Conservation (phyloP, 2,797 vertebrate genomes). For the Anolis apletophallus region DNA sequence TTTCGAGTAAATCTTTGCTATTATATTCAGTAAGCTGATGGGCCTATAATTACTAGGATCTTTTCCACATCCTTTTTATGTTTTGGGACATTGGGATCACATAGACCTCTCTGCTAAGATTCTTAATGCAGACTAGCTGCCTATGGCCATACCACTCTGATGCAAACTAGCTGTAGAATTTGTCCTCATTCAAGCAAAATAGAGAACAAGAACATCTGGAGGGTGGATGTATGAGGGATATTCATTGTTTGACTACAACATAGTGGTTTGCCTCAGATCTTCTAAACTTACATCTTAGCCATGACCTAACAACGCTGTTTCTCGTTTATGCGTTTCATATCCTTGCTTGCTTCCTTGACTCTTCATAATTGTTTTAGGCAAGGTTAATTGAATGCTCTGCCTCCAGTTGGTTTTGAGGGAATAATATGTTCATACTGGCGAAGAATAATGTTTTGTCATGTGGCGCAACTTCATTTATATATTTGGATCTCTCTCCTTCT, state of each 20-base stretch:
- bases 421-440: neutral
- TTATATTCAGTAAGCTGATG: too few relatives aligned
- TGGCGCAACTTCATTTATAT: neutral
- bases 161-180: neutral
- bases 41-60: too few relatives aligned
- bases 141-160: too few relatives aligned
- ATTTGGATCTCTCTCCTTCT: neutral
- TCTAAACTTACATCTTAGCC: neutral
- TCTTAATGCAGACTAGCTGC: neutral
- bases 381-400: neutral
- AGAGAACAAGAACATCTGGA: neutral
- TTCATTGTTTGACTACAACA: neutral
- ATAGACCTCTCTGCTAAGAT: neutral
- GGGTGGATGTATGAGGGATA: neutral
- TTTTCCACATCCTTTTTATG: too few relatives aligned
- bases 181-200: neutral
- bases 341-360: neutral
- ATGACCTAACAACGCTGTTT: neutral
- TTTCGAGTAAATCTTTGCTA: too few relatives aligned
- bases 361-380: neutral
- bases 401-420: neutral
- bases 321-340: neutral
- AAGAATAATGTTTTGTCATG: neutral
- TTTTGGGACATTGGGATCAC: neutral
- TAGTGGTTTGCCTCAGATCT: neutral